Evolutionary conservation across 1,140 invertebrate genomes (phyloP).

Genomic region (Bombus balteatus): DNA sequence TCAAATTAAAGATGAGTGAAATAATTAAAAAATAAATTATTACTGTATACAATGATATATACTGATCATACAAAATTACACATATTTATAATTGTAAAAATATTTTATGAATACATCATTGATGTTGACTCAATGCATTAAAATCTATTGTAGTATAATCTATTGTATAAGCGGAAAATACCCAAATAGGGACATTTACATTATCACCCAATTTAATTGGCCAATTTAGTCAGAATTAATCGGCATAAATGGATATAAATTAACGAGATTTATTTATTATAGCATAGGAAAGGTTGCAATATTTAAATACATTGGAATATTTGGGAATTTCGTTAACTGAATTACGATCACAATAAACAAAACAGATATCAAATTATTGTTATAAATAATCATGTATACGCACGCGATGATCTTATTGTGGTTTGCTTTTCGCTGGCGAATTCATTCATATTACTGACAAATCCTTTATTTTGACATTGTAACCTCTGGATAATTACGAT

Average conservation of each 20-base stretch:
- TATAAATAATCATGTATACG: neutral
- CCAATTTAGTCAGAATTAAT: neutral
- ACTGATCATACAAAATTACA: neutral
- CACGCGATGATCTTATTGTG: neutral
- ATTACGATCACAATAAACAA: neutral
- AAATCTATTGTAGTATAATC: no score
- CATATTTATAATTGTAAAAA: neutral
- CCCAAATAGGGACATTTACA: neutral
- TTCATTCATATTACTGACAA: no score
- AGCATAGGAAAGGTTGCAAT: neutral
- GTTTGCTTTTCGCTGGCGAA: neutral
- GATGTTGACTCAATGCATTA: no score
- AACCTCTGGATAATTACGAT: neutral
- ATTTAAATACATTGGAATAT: neutral
- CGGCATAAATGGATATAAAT: neutral
- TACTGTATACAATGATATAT: no score
- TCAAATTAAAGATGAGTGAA: no score
- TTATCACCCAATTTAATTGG: neutral
- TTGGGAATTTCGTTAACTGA: neutral
- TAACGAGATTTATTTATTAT: no score
- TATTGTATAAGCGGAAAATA: neutral
- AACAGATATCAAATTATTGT: neutral
- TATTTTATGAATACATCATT: neutral
- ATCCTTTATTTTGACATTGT: neutral
- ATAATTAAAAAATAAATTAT: no score